Percentiles rank a stretch among this genome's conserved stretches.
Conservation (phyloP, 1,140 invertebrate species). For the Mactra quadrangularis region DNA sequence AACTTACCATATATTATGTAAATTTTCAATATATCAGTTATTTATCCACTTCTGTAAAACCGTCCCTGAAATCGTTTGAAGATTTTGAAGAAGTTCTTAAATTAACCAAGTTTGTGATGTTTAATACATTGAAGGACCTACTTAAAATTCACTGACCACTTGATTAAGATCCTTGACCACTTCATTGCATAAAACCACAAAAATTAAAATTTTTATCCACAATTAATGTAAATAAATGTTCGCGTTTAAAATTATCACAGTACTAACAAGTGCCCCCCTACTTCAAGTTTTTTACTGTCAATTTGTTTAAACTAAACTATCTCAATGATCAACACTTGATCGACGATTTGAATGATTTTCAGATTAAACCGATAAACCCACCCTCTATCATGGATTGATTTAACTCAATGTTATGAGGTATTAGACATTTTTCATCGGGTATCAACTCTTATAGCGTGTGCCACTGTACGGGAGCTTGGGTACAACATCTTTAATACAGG, state of each 20-base stretch:
- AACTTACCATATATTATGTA: background rate
- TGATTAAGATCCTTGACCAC: background rate
- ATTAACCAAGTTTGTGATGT: background rate
- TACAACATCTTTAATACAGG: background rate
- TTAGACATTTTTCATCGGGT: conserved; percentile 1
- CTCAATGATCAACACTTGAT: conserved; percentile 42
- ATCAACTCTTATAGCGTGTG: background rate
- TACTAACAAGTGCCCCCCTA: conserved; percentile 26
- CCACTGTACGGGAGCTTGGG: background rate
- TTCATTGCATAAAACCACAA: background rate
- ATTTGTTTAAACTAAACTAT: conserved; percentile 33
- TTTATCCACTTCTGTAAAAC: too few relatives aligned
- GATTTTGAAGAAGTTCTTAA: background rate
- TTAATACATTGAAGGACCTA: background rate
- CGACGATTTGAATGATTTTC: conserved; percentile 35
- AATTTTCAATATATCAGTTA: conserved; percentile 3
- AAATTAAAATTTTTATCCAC: conserved; percentile 19
- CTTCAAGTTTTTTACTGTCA: conserved; percentile 40
- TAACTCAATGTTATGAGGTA: background rate
- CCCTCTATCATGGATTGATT: background rate
- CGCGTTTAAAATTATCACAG: conserved; percentile 22
- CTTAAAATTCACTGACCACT: conserved; percentile 2
- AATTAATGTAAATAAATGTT: background rate
- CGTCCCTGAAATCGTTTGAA: too few relatives aligned
- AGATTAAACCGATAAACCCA: conserved; percentile 51